phyloP scores from a whole-genome alignment of 2,113 vertebrate species.

The Lipotes vexillifer region DNA sequence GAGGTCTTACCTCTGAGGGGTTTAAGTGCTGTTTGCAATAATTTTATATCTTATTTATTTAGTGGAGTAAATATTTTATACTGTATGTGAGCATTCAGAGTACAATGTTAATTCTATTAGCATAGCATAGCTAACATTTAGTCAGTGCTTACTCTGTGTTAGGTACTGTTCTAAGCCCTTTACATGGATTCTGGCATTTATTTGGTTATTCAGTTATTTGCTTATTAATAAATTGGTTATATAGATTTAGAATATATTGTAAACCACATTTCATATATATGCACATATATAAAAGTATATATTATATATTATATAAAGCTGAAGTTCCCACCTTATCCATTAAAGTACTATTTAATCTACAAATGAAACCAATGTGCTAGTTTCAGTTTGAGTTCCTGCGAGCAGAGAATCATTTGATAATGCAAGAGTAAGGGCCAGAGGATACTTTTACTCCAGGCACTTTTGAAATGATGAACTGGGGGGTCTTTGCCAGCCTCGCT shows the following conservation, averaged over 20 bases:
- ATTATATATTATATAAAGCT: neutral
- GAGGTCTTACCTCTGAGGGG: conserved; percentile 26
- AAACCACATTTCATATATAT: neutral
- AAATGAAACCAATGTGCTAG: neutral
- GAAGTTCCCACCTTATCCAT: neutral
- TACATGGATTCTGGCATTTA: neutral
- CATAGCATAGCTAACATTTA: neutral
- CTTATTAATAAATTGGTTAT: neutral
- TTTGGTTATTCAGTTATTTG: neutral
- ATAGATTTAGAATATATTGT: neutral
- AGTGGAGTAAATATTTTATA: conserved; percentile 80
- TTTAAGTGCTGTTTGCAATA: conserved; percentile 67
- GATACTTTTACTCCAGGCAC: neutral
- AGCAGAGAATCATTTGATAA: neutral
- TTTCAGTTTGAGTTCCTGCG: neutral
- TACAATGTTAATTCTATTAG: conserved; percentile 57
- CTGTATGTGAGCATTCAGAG: conserved; percentile 67
- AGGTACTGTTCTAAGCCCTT: neutral
- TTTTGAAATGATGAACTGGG: neutral
- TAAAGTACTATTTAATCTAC: neutral
- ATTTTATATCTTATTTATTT: conserved; percentile 78
- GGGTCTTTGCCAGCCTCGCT: neutral
- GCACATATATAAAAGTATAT: neutral
- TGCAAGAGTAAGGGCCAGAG: neutral
- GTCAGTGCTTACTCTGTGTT: neutral